A percentile compares a stretch with the other conserved stretches of the same genome.
Evolutionary conservation across 2,888 invertebrate species (phyloP).

Genomic region (Baccha elongata): DNA sequence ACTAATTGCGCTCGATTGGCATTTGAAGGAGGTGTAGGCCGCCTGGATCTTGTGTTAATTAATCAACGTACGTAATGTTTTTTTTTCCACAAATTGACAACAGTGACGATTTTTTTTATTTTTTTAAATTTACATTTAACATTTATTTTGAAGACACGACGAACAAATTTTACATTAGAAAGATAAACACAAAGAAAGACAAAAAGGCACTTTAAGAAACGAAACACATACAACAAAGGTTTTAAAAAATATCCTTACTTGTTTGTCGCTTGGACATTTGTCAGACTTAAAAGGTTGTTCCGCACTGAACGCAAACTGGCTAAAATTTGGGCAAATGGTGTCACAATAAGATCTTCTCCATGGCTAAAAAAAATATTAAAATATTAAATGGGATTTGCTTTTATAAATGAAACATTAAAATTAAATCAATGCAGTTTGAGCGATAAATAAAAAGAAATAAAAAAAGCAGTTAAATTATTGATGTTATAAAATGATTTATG

Average conservation of each 20-base stretch:
- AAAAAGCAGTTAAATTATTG: neutral
- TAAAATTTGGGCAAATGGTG: slow-evolving; percentile 99
- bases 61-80: slow-evolving; percentile 73
- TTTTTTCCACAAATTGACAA: slow-evolving; percentile 75
- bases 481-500: no score
- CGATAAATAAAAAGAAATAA: neutral
- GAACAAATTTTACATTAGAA: slow-evolving; percentile 6
- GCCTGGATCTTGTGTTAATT: slow-evolving; percentile 81
- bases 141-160: slow-evolving; percentile 3
- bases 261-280: slow-evolving; percentile 92
- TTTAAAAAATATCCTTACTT: slow-evolving; percentile 84
- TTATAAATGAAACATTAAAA: slow-evolving; percentile 1
- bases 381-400: slow-evolving; percentile 50
- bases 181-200: slow-evolving; percentile 45
- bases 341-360: slow-evolving; percentile 99
- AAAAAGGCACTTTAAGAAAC: slow-evolving; percentile 36
- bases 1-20: slow-evolving; percentile 82
- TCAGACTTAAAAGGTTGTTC: slow-evolving; percentile 98
- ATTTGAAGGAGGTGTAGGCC: slow-evolving; percentile 81
- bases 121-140: slow-evolving; percentile 9
- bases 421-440: neutral
- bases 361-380: slow-evolving; percentile 84
- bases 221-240: slow-evolving; percentile 53
- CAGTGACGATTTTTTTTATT: slow-evolving; percentile 39
- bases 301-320: slow-evolving; percentile 99